Evolutionary conservation across 2,113 vertebrate genomes (phyloP), one percentile per base, ranked within the genome.

Genomic region (Pseudopodoces humilis): DNA sequence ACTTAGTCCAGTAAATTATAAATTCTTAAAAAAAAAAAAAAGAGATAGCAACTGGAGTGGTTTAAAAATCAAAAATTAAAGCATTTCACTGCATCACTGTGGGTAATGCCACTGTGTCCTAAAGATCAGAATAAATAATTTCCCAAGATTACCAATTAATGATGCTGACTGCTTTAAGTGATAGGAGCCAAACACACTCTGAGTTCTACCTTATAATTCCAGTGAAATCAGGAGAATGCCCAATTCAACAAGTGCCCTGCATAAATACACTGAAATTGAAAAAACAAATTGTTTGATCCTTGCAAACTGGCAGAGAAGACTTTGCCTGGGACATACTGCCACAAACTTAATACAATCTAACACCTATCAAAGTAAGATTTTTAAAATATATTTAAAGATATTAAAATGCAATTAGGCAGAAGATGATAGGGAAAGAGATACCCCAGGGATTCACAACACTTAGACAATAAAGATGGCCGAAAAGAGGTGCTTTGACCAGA

Each of bases 51-150:
- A 87, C 20, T 30, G 53, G 18, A 82, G 6, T 64, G 8, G 27
- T 74, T 90, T 80, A 50, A 94, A 95, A 87, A 82, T 76, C 15
- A 43, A 72, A 76, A 95, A 78, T 33, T 39, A 55, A 94, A 83
- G 50, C 27, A 15, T 67, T 89, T 86, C 21, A 30, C 10, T 68
- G 33, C 28, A 87, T 56, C 41, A 44, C 37, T 55, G 11, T 35
- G 23, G 55, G 37, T 64, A 84, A 87, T 33, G 24, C 17, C 49
- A 70, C 22, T 41, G 14, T 56, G 23, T 71, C 46, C 31, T 65
- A 23, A 71, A 50, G 50, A 46, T 50, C 46, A 59, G 25, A 79
- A 76, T 15, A 86, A 80, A 4, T 47, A 58, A 56, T 8, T 50
- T 87, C 24, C 65, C 58, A 56, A 83, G 35, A 71, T 12, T 46